Evolutionary conservation across 2,113 vertebrate genomes (phyloP), one percentile per base, ranked within the genome.

Genomic region (Neodon shergylaensis): DNA sequence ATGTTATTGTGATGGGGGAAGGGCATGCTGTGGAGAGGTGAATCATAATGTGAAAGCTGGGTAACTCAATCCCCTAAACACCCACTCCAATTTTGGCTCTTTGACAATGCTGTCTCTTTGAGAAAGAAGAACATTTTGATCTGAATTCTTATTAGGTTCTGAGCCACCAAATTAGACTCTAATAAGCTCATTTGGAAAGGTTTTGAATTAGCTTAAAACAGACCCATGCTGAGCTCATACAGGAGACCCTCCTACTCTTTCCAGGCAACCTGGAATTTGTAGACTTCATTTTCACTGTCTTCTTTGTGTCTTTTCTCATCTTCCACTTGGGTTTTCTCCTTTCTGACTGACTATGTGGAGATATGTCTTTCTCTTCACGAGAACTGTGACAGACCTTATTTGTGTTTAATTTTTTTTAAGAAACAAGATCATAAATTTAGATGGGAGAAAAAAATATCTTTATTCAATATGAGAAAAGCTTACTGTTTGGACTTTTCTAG

Each of bases 91-190:
- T 98, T 97, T 97, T 97, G 96, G 96, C 96, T 98, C 96, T 95
- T 96, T 97, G 97, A 97, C 96, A 96, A 84, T 97, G 95, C 95
- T 97, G 92, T 96, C 96, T 97, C 90, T 97, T 96, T 90, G 90
- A 97, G 94, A 97, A 97, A 97, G 96, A 97, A 96, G 97, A 98
- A 97, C 97, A 97, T 72, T 97, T 98, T 98, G 96, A 97, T 97
- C 96, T 97, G 95, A 97, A 97, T 96, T 97, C 97, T 98, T 97
- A 97, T 93, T 97, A 97, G 91, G 84, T 96, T 98, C 95, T 96
- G 96, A 97, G 95, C 92, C 94, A 96, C 94, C 95, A 96, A 97
- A 96, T 97, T 97, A 96, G 96, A 97, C 92, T 96, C 96, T 97
- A 98, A 97, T 97, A 97, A 97, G 96, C 96, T 97, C 96, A 97